Conservation (phyloP, 2,113 vertebrate genomes). For the Pachypanchax playfairii region DNA sequence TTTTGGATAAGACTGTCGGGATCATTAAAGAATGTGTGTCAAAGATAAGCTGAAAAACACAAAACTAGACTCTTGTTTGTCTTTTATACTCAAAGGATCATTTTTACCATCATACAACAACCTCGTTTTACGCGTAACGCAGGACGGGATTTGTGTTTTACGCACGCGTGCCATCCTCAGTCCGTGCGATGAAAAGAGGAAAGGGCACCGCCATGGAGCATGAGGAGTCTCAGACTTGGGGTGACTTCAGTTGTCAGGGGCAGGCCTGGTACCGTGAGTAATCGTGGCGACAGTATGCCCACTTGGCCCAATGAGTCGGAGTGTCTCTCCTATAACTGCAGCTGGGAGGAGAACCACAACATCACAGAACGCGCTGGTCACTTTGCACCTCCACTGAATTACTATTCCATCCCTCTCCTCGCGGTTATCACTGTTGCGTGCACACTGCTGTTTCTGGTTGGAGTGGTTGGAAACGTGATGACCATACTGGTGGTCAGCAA, state of each 20-base stretch:
- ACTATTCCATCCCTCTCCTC: conserved; percentile 89
- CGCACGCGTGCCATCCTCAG: conserved; percentile 30
- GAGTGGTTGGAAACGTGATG: conserved; percentile 90
- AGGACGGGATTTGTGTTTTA: conserved; percentile 33
- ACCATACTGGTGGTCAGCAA: conserved; percentile 92
- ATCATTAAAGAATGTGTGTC: neutral
- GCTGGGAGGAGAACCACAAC: conserved; percentile 70
- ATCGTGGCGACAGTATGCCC: conserved; percentile 79
- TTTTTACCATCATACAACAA: neutral
- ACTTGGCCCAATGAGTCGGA: conserved; percentile 73
- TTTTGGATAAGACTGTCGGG: conserved; percentile 10
- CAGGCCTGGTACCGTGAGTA: conserved; percentile 52
- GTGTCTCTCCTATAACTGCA: conserved; percentile 79
- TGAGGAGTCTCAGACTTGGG: conserved; percentile 43
- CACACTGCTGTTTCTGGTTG: conserved; percentile 86
- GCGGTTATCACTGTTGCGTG: conserved; percentile 87
- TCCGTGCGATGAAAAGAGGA: conserved; percentile 35
- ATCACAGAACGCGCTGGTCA: conserved; percentile 28
- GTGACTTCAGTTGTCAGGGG: conserved; percentile 38
- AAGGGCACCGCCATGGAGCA: conserved; percentile 18
- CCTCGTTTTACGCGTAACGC: neutral
- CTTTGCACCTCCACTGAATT: conserved; percentile 67
- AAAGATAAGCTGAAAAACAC: neutral
- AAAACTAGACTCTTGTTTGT: neutral
- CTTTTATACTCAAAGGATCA: neutral